Evolutionary conservation across 1,140 invertebrate genomes (phyloP).

Genomic region (Wasmannia auropunctata): DNA sequence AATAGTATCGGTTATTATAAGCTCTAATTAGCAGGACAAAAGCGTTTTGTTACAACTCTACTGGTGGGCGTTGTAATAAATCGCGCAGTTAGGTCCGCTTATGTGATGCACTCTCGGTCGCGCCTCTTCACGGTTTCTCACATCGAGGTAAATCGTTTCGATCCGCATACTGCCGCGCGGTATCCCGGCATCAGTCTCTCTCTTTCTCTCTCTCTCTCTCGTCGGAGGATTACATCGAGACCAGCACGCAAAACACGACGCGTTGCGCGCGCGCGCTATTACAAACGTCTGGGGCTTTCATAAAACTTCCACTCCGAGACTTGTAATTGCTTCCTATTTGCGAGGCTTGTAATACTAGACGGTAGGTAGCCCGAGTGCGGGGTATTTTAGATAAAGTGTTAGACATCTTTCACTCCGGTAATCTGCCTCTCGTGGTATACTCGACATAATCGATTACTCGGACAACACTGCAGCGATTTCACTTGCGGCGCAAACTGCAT

Average conservation of each 20-base stretch:
- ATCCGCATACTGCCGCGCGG: conserved; percentile 31
- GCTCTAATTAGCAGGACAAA: conserved; percentile 10
- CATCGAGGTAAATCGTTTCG: conserved; percentile 54
- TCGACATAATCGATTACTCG: background rate
- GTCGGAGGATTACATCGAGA: conserved; percentile 23
- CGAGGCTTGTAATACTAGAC: background rate
- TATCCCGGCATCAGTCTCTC: conserved; percentile 22
- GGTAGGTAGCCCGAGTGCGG: background rate
- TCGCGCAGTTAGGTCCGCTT: background rate
- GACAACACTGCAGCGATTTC: conserved; percentile 7
- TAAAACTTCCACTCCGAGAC: background rate
- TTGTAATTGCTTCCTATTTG: conserved; percentile 31
- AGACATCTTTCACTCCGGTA: background rate
- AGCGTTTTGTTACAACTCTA: background rate
- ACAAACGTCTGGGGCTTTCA: background rate
- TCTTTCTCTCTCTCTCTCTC: background rate
- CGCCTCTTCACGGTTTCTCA: conserved; percentile 50
- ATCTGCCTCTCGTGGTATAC: background rate
- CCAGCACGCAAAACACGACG: conserved; percentile 20
- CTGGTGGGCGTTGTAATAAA: conserved; percentile 8
- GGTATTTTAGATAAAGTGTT: too few relatives aligned
- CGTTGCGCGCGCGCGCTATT: background rate
- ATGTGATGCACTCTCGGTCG: conserved; percentile 3
- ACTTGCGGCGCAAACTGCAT: background rate
- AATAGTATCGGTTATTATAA: background rate